Percentiles rank a stretch among this genome's conserved stretches.
phyloP scores from a whole-genome alignment of 1,140 invertebrate species.

The Aphis craccivora region DNA sequence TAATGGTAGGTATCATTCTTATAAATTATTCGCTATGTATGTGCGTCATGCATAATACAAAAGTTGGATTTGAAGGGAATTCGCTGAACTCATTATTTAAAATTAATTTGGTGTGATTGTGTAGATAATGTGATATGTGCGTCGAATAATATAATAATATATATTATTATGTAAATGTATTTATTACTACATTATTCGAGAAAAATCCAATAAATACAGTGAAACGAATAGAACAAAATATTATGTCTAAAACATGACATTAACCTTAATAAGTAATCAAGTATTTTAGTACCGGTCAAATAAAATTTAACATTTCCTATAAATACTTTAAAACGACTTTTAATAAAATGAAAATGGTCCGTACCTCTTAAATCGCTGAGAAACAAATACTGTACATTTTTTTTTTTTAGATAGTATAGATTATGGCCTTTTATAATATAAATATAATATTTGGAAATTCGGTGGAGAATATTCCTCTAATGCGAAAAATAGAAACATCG shows the following conservation, averaged over 20 bases:
- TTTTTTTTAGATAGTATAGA: not conserved
- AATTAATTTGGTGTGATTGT: not conserved
- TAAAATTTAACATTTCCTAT: no score
- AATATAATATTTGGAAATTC: not conserved
- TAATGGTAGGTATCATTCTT: not conserved
- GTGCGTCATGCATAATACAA: not conserved
- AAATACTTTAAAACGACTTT: no score
- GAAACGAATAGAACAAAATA: not conserved
- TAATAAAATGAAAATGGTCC: not conserved
- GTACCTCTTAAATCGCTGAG: not conserved
- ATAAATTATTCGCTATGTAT: not conserved
- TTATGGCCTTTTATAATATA: not conserved
- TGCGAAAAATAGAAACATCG: not conserved
- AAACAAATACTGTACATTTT: not conserved
- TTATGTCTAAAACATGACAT: not conserved
- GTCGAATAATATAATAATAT: not conserved
- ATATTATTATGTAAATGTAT: not conserved
- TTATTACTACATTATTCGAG: not conserved
- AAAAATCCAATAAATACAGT: not conserved
- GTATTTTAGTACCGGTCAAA: no score
- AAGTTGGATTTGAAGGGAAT: not conserved
- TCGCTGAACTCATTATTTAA: not conserved
- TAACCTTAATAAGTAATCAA: not conserved
- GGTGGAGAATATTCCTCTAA: not conserved
- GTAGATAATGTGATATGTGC: not conserved